These are phyloP conservation scores for Miichthys miiuy DNA, from an alignment of 2,797 vertebrate genomes.

Conservation along the genomic window DNA sequence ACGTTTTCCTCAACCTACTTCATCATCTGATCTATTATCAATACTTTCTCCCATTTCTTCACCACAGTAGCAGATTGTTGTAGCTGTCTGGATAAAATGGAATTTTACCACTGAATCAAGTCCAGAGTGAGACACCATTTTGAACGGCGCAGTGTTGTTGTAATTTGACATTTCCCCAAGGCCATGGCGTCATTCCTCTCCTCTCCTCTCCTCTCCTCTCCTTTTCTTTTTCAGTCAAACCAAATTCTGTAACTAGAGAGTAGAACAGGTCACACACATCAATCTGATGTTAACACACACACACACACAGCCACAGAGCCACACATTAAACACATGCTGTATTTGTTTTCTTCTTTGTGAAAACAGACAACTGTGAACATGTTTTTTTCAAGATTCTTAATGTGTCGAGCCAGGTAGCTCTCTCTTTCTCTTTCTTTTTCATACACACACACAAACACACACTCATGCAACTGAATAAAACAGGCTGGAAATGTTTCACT, in stretches of 20 bases:
- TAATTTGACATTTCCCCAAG: slow-evolving; percentile 58
- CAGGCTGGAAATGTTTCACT: slow-evolving; percentile 50
- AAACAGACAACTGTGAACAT: slow-evolving; percentile 29
- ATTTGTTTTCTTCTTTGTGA: slow-evolving; percentile 47
- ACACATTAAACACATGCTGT: slow-evolving; percentile 8
- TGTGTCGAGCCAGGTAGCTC: slow-evolving; percentile 30
- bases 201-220: neutral
- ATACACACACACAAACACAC: neutral
- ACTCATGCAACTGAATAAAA: slow-evolving; percentile 19
- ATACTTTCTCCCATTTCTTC: slow-evolving; percentile 50
- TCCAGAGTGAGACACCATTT: slow-evolving; percentile 47
- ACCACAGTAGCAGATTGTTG: slow-evolving; percentile 41
- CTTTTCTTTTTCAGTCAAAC: slow-evolving; percentile 16
- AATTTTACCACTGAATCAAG: slow-evolving; percentile 44
- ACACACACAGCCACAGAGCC: no score
- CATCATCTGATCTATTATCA: slow-evolving; percentile 64
- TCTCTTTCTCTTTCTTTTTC: neutral
- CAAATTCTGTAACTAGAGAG: slow-evolving; percentile 28
- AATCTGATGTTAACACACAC: slow-evolving; percentile 24
- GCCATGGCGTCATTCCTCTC: slow-evolving; percentile 26
- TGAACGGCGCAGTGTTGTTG: slow-evolving; percentile 56
- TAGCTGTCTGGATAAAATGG: slow-evolving; percentile 43
- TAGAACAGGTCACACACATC: slow-evolving; percentile 32
- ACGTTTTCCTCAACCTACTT: slow-evolving; percentile 16
- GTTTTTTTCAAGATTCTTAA: slow-evolving; percentile 40